These are phyloP conservation scores for Philhelius pedissequus DNA, from an alignment of 2,888 invertebrate species.

Conservation along the genomic window DNA sequence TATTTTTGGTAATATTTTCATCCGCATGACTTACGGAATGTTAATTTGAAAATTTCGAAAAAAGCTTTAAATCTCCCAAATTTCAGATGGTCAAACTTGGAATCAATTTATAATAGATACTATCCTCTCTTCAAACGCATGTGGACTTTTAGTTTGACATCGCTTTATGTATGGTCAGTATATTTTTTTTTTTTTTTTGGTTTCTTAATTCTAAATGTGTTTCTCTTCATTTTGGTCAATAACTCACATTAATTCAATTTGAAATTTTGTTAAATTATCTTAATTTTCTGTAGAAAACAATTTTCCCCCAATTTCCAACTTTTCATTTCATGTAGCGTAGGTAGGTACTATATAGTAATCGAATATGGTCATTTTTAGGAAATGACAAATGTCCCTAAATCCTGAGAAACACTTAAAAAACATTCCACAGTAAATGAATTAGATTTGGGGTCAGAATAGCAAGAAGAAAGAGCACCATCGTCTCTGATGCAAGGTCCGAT, in stretches of 20 bases:
- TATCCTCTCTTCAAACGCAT: background rate
- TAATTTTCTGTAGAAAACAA: constrained; percentile 15
- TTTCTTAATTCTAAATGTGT: constrained; percentile 53
- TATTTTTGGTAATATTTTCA: background rate
- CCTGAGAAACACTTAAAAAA: constrained; percentile 53
- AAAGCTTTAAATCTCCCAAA: constrained; percentile 2
- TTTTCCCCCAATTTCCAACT: background rate
- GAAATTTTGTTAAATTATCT: constrained; percentile 51
- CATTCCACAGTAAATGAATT: constrained; percentile 63
- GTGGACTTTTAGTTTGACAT: background rate
- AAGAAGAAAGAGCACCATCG: background rate
- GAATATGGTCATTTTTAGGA: background rate
- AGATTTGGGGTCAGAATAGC: constrained; percentile 37
- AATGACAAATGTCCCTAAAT: constrained; percentile 59
- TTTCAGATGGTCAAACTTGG: constrained; percentile 20
- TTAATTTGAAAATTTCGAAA: constrained; percentile 2
- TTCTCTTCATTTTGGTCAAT: constrained; percentile 53
- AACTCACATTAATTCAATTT: constrained; percentile 55
- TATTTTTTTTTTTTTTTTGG: constrained; percentile 31
- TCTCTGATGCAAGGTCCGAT: background rate
- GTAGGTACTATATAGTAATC: background rate
- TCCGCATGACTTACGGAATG: constrained; percentile 16
- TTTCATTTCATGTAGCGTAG: background rate
- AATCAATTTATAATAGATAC: too few species aligned
- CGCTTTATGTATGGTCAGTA: background rate